Conservation (phyloP, 2,113 vertebrate species). For the Entomyzon cyanotis region DNA sequence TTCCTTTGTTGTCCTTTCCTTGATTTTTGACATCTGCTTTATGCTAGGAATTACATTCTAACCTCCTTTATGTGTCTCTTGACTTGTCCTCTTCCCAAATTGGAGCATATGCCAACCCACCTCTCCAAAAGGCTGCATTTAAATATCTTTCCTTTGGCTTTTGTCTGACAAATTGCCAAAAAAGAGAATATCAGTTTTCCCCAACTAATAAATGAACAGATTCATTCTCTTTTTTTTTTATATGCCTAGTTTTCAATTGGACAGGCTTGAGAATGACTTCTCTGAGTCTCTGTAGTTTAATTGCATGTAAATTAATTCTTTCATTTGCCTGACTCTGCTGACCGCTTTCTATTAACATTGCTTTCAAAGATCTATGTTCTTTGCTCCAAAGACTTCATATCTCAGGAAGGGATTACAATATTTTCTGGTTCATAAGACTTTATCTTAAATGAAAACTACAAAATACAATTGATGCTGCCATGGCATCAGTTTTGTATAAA, state of each 20-base stretch:
- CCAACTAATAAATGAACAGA: neutral
- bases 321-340: neutral
- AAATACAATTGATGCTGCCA: neutral
- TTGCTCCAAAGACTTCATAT: neutral
- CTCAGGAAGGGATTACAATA: neutral
- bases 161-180: neutral
- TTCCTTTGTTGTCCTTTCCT: neutral
- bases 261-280: neutral
- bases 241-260: neutral
- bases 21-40: neutral
- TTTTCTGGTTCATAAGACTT: neutral
- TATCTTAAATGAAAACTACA: neutral
- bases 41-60: neutral
- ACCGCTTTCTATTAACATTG: neutral
- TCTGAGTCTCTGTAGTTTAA: neutral
- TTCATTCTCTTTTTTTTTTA: neutral
- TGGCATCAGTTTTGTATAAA: neutral
- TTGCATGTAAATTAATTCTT: neutral
- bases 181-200: neutral
- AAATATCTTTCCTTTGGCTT: neutral
- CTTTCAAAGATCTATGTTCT: constrained; percentile 31
- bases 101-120: neutral
- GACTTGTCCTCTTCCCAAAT: neutral
- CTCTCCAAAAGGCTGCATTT: neutral
- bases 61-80: neutral